Percentiles rank a stretch among this genome's conserved stretches.
Conservation (phyloP, 1,140 invertebrate species). For the Drosophila rufa region DNA sequence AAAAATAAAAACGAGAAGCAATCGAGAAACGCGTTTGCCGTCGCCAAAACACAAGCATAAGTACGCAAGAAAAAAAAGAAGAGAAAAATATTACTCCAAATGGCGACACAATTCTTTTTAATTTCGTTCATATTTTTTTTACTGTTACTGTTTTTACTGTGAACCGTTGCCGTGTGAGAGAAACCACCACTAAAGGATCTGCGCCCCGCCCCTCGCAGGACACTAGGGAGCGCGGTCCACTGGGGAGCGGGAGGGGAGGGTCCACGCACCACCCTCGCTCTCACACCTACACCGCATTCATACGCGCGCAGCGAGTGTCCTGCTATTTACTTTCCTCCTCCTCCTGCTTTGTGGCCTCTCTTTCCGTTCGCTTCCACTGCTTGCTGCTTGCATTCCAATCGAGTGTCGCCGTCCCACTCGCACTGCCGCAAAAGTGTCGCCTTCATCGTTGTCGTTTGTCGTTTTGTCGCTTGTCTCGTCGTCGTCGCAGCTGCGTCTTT, state of each 20-base stretch:
- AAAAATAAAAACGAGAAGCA: neutral
- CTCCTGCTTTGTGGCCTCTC: neutral
- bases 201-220: conserved; percentile 41
- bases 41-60: conserved; percentile 63
- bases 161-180: conserved; percentile 16
- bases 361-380: neutral
- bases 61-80: conserved; percentile 8
- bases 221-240: conserved; percentile 12
- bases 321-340: conserved; percentile 25
- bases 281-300: conserved; percentile 12
- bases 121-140: conserved; percentile 37
- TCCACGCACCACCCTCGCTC: conserved; percentile 18
- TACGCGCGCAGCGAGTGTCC: conserved; percentile 24
- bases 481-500: conserved; percentile 70
- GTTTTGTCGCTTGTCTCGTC: conserved; percentile 58
- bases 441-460: conserved; percentile 54
- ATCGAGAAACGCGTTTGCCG: conserved; percentile 60
- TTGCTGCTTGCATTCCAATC: conserved; percentile 36
- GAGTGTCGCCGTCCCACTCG: conserved; percentile 43
- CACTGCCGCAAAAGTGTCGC: conserved; percentile 34
- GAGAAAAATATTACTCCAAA: neutral
- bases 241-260: conserved; percentile 10
- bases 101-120: conserved; percentile 18
- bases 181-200: conserved; percentile 14
- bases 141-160: conserved; percentile 48